Conservation (phyloP, 2,113 vertebrate genomes). For the Capreolus pygargus region DNA sequence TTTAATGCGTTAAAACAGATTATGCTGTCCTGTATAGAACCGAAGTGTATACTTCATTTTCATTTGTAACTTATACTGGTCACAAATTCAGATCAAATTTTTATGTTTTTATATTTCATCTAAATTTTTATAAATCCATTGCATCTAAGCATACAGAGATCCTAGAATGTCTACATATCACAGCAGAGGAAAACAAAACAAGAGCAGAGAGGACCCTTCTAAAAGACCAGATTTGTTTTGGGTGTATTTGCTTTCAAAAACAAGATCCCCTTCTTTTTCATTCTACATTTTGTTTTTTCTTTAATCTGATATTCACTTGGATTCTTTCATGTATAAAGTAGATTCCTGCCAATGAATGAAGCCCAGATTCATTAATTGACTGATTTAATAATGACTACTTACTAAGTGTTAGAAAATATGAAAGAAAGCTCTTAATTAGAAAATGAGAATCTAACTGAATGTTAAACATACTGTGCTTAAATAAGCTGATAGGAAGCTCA, state of each 20-base stretch:
- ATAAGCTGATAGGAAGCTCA: neutral
- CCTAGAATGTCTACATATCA: neutral
- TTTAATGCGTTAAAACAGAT: neutral
- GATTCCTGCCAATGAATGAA: neutral
- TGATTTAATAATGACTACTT: constrained; percentile 8
- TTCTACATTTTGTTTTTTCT: neutral
- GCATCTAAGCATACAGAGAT: neutral
- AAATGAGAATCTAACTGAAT: neutral
- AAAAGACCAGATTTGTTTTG: neutral
- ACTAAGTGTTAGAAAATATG: neutral
- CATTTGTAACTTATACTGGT: neutral
- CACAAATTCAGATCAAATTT: neutral
- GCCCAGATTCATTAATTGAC: neutral
- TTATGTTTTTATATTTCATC: neutral
- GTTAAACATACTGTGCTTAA: neutral
- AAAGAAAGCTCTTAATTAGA: neutral
- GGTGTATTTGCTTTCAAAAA: neutral
- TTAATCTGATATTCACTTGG: neutral
- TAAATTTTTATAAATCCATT: neutral
- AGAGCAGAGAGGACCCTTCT: neutral
- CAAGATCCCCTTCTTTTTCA: neutral
- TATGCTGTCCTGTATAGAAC: neutral
- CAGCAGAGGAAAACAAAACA: neutral
- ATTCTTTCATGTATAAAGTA: neutral
- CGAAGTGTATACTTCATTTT: neutral